Conservation (phyloP, 2,888 invertebrate genomes). For the Horisme vitalbata region DNA sequence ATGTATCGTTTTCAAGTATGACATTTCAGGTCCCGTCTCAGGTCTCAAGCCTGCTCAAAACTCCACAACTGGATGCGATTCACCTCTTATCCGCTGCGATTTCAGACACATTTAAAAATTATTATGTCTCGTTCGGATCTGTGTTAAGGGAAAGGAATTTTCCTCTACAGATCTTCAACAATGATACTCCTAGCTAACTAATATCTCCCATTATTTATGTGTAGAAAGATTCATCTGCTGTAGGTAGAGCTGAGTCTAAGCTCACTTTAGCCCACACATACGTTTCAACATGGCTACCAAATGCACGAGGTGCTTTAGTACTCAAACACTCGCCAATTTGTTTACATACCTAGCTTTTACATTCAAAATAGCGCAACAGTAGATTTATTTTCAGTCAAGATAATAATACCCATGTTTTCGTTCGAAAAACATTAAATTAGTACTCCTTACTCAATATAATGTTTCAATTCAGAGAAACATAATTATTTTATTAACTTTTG, state of each 20-base stretch:
- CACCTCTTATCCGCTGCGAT: no score
- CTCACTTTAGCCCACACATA: conserved; percentile 7
- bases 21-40: no score
- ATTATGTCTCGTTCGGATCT: no score
- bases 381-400: conserved; percentile 1
- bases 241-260: neutral
- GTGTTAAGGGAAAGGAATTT: no score
- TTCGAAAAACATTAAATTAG: neutral
- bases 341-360: conserved; percentile 6
- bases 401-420: neutral
- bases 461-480: conserved; percentile 1
- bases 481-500: conserved; percentile 1
- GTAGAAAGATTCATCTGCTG: neutral
- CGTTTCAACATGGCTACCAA: conserved; percentile 10
- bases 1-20: no score
- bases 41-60: no score
- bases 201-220: no score
- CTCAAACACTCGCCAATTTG: conserved; percentile 16
- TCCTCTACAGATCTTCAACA: no score
- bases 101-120: no score
- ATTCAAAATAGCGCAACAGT: conserved; percentile 10
- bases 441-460: neutral
- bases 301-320: conserved; percentile 7
- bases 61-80: no score
- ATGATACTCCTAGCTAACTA: no score